Conservation (phyloP, 2,113 vertebrate species). For the Ptilonorhynchus violaceus region DNA sequence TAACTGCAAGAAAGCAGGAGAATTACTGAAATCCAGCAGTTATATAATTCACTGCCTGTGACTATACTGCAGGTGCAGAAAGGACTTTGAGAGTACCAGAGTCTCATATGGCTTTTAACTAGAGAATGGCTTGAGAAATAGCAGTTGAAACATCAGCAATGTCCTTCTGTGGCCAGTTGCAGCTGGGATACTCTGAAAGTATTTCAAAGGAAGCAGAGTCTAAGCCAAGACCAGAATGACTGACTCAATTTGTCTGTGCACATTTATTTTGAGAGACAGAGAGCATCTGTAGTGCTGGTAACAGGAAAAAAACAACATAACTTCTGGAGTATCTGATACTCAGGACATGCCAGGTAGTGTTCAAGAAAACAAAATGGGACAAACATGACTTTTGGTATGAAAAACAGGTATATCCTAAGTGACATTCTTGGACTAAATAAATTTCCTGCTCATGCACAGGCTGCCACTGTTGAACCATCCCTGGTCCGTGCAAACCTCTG, state of each 20-base stretch:
- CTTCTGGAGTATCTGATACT: background rate
- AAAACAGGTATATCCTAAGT: background rate
- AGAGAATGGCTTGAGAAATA: background rate
- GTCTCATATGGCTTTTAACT: background rate
- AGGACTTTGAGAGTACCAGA: background rate
- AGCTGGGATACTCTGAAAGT: background rate
- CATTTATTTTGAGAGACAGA: background rate
- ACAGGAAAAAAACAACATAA: background rate
- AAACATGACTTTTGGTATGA: background rate
- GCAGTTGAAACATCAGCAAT: background rate
- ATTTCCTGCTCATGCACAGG: background rate
- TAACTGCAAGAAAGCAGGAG: background rate
- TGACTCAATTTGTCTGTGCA: background rate
- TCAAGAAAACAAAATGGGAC: background rate
- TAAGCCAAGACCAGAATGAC: background rate
- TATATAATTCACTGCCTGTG: background rate
- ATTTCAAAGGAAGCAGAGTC: background rate
- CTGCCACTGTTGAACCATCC: background rate
- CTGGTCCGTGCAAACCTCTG: fast-evolving
- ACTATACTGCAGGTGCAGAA: background rate
- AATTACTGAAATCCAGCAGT: background rate
- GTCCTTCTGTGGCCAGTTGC: background rate
- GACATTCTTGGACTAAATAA: background rate
- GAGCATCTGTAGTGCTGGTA: background rate
- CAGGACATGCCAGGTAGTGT: background rate